Conservation (phyloP, 2,888 invertebrate species). For the Machimus atricapillus region DNA sequence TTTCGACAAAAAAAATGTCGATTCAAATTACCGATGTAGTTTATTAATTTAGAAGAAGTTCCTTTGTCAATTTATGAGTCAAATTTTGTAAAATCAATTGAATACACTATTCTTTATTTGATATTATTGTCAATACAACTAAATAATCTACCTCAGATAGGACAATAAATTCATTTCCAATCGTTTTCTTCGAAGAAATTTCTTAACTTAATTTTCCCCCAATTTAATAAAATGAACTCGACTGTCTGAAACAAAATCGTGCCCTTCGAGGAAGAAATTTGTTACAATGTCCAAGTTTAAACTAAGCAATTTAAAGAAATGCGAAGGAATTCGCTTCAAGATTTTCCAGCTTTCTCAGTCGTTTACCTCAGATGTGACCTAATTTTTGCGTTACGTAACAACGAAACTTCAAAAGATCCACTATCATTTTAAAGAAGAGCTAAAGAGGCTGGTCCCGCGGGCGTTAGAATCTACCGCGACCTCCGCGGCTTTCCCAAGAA, state of each 20-base stretch:
- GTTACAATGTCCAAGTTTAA: background rate
- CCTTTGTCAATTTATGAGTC: too few species aligned
- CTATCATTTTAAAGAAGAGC: background rate
- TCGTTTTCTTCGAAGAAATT: background rate
- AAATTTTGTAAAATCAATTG: too few species aligned
- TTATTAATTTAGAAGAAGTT: too few species aligned
- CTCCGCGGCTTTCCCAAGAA: background rate
- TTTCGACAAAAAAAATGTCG: too few species aligned
- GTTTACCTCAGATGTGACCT: conserved; percentile 26
- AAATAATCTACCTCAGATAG: background rate
- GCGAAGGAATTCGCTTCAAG: background rate
- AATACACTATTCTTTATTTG: too few species aligned
- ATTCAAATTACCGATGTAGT: too few species aligned
- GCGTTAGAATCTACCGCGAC: background rate
- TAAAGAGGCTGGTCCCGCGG: background rate
- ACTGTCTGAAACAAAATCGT: background rate
- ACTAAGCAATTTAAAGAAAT: background rate
- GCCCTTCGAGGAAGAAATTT: background rate
- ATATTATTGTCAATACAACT: too few species aligned
- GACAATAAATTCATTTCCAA: background rate
- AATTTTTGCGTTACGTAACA: conserved; percentile 8
- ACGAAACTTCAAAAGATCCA: background rate
- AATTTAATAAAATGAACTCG: background rate
- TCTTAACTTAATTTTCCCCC: background rate
- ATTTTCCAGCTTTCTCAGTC: background rate